Percentiles rank a stretch among this genome's conserved stretches.
Evolutionary conservation across 2,797 vertebrate species (phyloP).

Genomic region (Myiotriccus ornatus): DNA sequence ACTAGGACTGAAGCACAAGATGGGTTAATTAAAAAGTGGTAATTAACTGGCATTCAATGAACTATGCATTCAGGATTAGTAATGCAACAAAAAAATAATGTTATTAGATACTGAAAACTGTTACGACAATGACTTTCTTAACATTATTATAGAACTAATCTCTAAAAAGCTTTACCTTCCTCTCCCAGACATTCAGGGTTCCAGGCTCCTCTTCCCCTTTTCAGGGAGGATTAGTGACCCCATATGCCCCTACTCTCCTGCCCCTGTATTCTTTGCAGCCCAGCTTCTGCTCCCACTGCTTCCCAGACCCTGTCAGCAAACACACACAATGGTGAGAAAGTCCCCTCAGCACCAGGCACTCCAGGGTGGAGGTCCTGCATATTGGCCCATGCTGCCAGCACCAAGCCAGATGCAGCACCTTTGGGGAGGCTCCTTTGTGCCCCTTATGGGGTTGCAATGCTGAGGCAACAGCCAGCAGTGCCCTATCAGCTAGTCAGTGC

Average conservation of each 20-base stretch:
- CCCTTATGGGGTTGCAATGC: accelerated
- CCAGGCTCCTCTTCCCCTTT: background rate
- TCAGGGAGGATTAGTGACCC: background rate
- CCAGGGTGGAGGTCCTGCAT: accelerated
- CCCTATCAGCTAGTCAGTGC: background rate
- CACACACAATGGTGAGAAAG: background rate
- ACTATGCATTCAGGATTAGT: background rate
- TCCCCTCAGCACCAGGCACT: background rate
- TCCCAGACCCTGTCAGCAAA: background rate
- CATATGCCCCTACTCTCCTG: accelerated
- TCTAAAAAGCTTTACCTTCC: accelerated
- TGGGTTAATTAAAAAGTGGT: background rate
- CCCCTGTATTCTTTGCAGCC: background rate
- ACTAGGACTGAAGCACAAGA: background rate
- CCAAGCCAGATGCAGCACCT: background rate
- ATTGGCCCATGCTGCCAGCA: background rate
- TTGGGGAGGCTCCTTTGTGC: background rate
- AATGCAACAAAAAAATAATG: background rate
- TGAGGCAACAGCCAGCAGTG: accelerated
- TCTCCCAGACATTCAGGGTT: accelerated
- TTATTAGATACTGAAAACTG: background rate
- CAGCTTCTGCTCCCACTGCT: background rate
- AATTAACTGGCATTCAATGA: background rate
- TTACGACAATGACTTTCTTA: background rate
- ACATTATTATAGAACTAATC: background rate